phyloP scores from a whole-genome alignment of 2,797 vertebrate species.

The Amblyopsis hoosieri region DNA sequence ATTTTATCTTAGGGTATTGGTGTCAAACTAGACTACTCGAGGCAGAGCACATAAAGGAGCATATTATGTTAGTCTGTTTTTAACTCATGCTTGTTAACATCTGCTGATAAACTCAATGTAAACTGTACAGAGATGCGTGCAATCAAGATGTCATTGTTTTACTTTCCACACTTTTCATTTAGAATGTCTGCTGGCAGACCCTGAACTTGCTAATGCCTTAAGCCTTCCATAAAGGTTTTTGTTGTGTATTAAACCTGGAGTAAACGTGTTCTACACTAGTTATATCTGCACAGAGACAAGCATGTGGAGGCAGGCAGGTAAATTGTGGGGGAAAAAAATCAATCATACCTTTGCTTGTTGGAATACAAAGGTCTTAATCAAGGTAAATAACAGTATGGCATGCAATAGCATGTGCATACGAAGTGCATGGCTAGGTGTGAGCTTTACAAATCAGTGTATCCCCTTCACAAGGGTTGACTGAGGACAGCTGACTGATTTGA shows the following conservation, averaged over 20 bases:
- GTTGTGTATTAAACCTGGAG: no score
- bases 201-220: neutral
- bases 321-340: neutral
- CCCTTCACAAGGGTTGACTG: neutral
- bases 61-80: no score
- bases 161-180: no score
- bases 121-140: no score
- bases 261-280: neutral
- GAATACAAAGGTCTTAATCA: slow-evolving; percentile 35
- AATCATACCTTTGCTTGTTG: slow-evolving; percentile 10
- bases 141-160: no score
- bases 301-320: slow-evolving; percentile 39
- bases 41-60: no score
- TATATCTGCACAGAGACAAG: neutral
- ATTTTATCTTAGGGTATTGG: no score
- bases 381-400: slow-evolving; percentile 44
- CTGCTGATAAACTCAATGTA: no score
- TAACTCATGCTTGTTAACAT: no score
- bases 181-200: no score
- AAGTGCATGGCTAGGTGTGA: neutral
- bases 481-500: neutral
- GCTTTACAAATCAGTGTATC: neutral
- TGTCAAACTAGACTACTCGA: no score
- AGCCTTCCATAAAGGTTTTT: no score
- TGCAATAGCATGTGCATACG: slow-evolving; percentile 35